Base-by-base conservation (phyloP, 92 coral and sea anemone species). In the Desmophyllum pertusum region DNA sequence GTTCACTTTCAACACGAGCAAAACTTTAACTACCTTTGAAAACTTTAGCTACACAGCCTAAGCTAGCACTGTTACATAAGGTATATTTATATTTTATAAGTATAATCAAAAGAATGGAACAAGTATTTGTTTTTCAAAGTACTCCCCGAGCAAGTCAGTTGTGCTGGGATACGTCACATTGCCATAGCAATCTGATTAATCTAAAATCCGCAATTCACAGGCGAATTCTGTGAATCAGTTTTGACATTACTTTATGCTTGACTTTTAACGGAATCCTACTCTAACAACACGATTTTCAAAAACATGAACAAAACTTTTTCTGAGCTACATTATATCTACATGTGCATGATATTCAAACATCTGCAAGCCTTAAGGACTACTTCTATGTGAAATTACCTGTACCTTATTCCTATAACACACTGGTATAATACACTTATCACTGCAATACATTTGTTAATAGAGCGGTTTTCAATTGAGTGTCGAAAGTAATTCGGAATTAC, bases 121-220 rank as follows among this genome's bases (percentile, higher is more conserved):
- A 23, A 55, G 29, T 7, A 23, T 23, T 55, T 55, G n/a, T n/a
- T n/a, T 30, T 21, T 7, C 4, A 52, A 52, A 3, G 1, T 30
- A 23, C 6, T 23, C 72, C 6, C 13, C 9, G 29, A 37, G 13
- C 27, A 37, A 38, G 25, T 18, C 48, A 21, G 48, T 38, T 35
- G 0, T 6, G 43, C 10, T 21, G 21, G 27, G 13, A 6, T 15
- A 18, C 29, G 6, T 7, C 3, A 68, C 10, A 38, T 68, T 68
- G 73, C 45, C n/a, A 68, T 19, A 68, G 73, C 73, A 68, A 68
- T 23, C 48, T 68, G 43, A 19, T 37, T 18, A 5, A 68, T 68
- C 45, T 37, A 6, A 65, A 37, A 21, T 3, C 29, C 21, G 42
- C 35, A 17, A 25, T 7, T 25, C 65, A 59, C 2, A 59, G 15